Evolutionary conservation across 2,888 invertebrate genomes (phyloP), one percentile per base, ranked within the genome.

Genomic region (Eupithecia abbreviata): DNA sequence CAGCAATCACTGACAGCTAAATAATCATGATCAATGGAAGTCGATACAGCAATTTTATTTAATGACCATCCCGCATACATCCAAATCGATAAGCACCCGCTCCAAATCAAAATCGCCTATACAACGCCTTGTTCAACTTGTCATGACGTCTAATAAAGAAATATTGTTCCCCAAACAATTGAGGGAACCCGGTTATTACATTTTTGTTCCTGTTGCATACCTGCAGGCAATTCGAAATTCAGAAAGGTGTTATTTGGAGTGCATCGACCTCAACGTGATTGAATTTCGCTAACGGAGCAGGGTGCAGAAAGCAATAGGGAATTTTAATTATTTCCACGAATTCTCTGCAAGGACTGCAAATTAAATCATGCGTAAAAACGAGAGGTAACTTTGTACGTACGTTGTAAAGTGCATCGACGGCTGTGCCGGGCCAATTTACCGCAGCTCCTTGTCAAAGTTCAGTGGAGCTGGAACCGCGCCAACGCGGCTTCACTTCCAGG

Each of bases 381-480:
- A 12, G 67, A 49, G 69, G 80, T 79, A 81, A 79, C 78, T 70
- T 77, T 71, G 70, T 73, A 74, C 78, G 74, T 77, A 74, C 72
- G 82, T 76, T 76, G 80, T 79, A 78, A 76, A 85, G 84, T 82
- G 81, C 81, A 80, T 83, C 81, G 85, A 86, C 85, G 86, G 86
- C 87, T 86, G 86, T 84, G 85, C 86, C 85, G 85, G 85, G 83
- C 89, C 86, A 89, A 90, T 90, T 90, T 90, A 87, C 88, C 86
- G 76, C 85, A 85, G 85, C 86, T 87, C 86, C 86, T 92, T 92
- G 93, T 93, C 93, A 94, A 94, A 94, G 94, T 94, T 94, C 93
- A 94, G 92, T 94, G 83, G 94, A 91, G 89, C 93, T 94, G 94
- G 94, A 93, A 86, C 77, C 80, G 81, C 82, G 94, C 94, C 94